A percentile compares a stretch with the other conserved stretches of the same genome.
Evolutionary conservation across 2,888 invertebrate species (phyloP).

Genomic region (Agriopis leucophaearia): DNA sequence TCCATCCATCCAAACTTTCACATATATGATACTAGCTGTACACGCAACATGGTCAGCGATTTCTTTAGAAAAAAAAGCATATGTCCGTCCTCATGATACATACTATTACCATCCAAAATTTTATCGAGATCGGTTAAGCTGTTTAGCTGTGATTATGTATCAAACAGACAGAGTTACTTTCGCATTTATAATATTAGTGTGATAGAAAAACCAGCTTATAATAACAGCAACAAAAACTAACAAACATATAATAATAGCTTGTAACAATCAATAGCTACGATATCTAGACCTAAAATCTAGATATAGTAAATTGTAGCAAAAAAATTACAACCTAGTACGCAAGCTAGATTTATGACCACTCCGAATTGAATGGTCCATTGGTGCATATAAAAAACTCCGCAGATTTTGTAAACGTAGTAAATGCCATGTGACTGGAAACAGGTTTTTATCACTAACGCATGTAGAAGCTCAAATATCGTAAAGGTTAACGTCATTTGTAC

Average conservation of each 20-base stretch:
- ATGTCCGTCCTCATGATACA: too few relatives aligned
- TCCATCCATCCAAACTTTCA: too few relatives aligned
- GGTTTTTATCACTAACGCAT: slow-evolving; percentile 23
- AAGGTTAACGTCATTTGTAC: slow-evolving; percentile 23
- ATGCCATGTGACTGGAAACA: slow-evolving; percentile 24
- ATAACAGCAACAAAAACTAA: too few relatives aligned
- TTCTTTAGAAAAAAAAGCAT: too few relatives aligned
- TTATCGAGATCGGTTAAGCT: too few relatives aligned
- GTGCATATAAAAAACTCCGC: slow-evolving; percentile 27
- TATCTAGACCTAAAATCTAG: neutral
- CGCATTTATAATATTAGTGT: too few relatives aligned
- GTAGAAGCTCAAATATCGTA: slow-evolving; percentile 22
- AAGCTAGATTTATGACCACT: slow-evolving; percentile 12
- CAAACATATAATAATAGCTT: too few relatives aligned
- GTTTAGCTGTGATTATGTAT: too few relatives aligned
- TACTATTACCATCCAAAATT: too few relatives aligned
- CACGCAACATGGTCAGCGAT: too few relatives aligned
- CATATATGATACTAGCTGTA: too few relatives aligned
- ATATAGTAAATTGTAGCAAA: slow-evolving; percentile 4
- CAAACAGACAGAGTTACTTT: too few relatives aligned
- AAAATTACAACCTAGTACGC: slow-evolving; percentile 24
- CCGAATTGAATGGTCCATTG: slow-evolving; percentile 27
- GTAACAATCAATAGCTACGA: neutral
- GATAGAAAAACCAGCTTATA: neutral
- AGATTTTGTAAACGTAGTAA: slow-evolving; percentile 32